Conservation (phyloP, 2,888 invertebrate genomes). For the Mycalesis mineus region DNA sequence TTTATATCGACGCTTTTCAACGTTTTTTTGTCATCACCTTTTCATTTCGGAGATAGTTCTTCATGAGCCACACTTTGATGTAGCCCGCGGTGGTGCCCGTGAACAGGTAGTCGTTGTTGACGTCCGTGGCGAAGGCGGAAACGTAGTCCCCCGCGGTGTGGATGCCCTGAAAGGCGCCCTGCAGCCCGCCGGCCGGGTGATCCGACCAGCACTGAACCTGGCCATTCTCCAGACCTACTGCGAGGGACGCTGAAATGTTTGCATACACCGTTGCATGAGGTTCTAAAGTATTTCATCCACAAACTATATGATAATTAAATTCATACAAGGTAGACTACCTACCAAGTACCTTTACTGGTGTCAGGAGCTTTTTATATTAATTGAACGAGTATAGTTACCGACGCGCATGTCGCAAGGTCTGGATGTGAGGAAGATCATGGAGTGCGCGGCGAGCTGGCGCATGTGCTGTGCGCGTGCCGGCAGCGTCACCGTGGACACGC, state of each 20-base stretch:
- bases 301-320: no score
- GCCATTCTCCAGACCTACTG: constrained; percentile 86
- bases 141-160: constrained; percentile 83
- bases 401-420: constrained; percentile 61
- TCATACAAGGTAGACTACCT: no score
- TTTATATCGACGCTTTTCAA: no score
- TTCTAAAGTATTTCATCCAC: no score
- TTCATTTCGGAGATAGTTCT: constrained; percentile 57
- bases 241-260: constrained; percentile 80
- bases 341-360: no score
- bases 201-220: constrained; percentile 89
- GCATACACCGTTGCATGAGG: no score
- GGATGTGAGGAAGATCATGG: constrained; percentile 81
- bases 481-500: constrained; percentile 60
- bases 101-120: constrained; percentile 83
- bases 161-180: constrained; percentile 83
- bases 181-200: constrained; percentile 84
- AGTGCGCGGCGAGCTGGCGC: constrained; percentile 80
- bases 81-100: constrained; percentile 86
- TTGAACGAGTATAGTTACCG: constrained; percentile 41
- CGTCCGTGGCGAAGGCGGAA: constrained; percentile 83
- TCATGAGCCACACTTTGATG: constrained; percentile 87
- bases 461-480: constrained; percentile 58
- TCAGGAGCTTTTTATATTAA: no score
- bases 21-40: constrained; percentile 46